Evolutionary conservation across 2,888 invertebrate genomes (phyloP).

Genomic region (Rhyacophila evoluta): DNA sequence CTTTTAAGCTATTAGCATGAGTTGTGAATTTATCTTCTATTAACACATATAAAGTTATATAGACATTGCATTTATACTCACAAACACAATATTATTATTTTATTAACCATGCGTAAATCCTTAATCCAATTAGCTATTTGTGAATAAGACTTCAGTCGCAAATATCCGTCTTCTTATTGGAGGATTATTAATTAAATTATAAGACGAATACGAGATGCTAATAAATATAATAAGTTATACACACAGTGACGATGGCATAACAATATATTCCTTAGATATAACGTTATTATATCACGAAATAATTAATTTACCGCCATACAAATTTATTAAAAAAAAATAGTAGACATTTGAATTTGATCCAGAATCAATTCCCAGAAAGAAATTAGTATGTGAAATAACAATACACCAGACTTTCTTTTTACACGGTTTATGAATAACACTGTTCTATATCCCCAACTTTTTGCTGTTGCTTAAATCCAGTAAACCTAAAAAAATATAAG

Average conservation of each 20-base stretch:
- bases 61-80: neutral
- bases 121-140: slow-evolving; percentile 15
- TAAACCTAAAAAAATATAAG: too few species aligned
- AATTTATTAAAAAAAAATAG: too few species aligned
- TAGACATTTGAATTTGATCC: too few species aligned
- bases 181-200: slow-evolving; percentile 10
- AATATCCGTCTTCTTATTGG: slow-evolving; percentile 24
- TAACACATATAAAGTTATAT: neutral
- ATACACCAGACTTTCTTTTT: too few species aligned
- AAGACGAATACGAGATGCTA: neutral
- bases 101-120: neutral
- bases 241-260: neutral
- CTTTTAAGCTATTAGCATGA: too few species aligned
- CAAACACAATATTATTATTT: neutral
- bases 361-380: too few species aligned
- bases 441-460: too few species aligned
- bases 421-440: too few species aligned
- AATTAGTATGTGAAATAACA: too few species aligned
- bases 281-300: neutral
- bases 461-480: too few species aligned
- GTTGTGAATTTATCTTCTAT: neutral
- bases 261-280: neutral
- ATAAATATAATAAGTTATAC: neutral
- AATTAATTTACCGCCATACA: too few species aligned
- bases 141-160: slow-evolving; percentile 8